These are phyloP conservation scores for Parnassius mnemosyne DNA, from an alignment of 2,888 invertebrate species.

Conservation along the genomic window DNA sequence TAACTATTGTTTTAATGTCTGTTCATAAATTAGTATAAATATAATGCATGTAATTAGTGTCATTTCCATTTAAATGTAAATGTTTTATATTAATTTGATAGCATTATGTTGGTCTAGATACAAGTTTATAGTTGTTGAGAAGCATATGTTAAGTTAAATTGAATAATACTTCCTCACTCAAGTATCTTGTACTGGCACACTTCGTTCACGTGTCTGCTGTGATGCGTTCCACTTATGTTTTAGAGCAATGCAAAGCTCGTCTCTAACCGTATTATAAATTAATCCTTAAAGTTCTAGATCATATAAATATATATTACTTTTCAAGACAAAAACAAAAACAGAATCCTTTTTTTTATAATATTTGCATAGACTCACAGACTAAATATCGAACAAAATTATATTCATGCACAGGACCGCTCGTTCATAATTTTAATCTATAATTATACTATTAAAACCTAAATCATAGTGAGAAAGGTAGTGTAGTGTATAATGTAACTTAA, in stretches of 20 bases:
- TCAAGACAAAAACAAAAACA: slow-evolving; percentile 14
- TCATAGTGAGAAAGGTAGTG: slow-evolving; percentile 76
- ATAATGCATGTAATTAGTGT: slow-evolving; percentile 69
- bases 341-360: slow-evolving; percentile 14
- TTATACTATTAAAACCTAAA: slow-evolving; percentile 1
- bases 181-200: slow-evolving; percentile 44
- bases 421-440: slow-evolving; percentile 62
- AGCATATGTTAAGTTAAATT: slow-evolving; percentile 39
- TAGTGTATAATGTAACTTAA: slow-evolving; percentile 64
- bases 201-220: slow-evolving; percentile 37
- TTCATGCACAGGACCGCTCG: slow-evolving; percentile 57
- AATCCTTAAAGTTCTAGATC: slow-evolving; percentile 76
- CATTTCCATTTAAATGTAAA: slow-evolving; percentile 62
- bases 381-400: slow-evolving; percentile 44
- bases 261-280: slow-evolving; percentile 45
- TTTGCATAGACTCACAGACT: slow-evolving; percentile 29
- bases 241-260: slow-evolving; percentile 40
- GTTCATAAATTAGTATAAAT: slow-evolving; percentile 63
- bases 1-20: slow-evolving; percentile 48
- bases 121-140: slow-evolving; percentile 45
- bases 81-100: slow-evolving; percentile 61
- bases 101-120: slow-evolving; percentile 54
- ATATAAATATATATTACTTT: slow-evolving; percentile 73
- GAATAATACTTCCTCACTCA: slow-evolving; percentile 30
- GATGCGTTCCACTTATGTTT: slow-evolving; percentile 33